A percentile compares a stretch with the other conserved stretches of the same genome.
Evolutionary conservation across 1,140 invertebrate genomes (phyloP).

Genomic region (Elymnias hypermnestra): DNA sequence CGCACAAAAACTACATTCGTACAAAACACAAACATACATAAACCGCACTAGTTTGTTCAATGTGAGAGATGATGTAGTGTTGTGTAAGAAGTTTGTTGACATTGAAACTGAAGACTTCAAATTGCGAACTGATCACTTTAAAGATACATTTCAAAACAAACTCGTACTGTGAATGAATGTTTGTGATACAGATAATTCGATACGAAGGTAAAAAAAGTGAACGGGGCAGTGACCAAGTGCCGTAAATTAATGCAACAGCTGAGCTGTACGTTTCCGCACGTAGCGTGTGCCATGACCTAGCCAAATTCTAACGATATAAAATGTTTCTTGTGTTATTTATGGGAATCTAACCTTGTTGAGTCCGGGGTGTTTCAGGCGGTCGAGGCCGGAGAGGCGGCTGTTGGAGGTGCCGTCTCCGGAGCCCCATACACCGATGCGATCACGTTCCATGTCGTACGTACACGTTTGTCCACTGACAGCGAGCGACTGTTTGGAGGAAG

Average conservation of each 20-base stretch:
- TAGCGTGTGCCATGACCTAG: conserved; percentile 44
- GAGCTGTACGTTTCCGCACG: conserved; percentile 5
- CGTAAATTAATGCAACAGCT: not conserved
- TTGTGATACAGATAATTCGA: no score
- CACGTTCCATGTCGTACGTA: conserved; percentile 75
- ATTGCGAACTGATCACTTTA: not conserved
- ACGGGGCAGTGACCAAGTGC: not conserved
- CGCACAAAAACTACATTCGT: no score
- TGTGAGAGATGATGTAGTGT: not conserved
- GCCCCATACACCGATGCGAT: conserved; percentile 80
- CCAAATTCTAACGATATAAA: conserved; percentile 24
- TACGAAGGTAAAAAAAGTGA: conserved; percentile 9
- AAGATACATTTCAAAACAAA: no score
- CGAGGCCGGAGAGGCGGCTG: conserved; percentile 80
- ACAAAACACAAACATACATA: no score
- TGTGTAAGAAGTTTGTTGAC: not conserved
- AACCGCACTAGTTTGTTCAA: no score
- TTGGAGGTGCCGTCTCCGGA: conserved; percentile 72
- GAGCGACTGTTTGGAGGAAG: conserved; percentile 50
- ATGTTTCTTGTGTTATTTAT: no score
- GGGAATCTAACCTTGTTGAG: conserved; percentile 87
- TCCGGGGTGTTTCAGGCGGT: conserved; percentile 84
- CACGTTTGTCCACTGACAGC: conserved; percentile 35
- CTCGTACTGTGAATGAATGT: not conserved
- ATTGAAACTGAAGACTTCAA: not conserved